Conservation (phyloP, 2,888 invertebrate species). For the Octonoba sinensis region DNA sequence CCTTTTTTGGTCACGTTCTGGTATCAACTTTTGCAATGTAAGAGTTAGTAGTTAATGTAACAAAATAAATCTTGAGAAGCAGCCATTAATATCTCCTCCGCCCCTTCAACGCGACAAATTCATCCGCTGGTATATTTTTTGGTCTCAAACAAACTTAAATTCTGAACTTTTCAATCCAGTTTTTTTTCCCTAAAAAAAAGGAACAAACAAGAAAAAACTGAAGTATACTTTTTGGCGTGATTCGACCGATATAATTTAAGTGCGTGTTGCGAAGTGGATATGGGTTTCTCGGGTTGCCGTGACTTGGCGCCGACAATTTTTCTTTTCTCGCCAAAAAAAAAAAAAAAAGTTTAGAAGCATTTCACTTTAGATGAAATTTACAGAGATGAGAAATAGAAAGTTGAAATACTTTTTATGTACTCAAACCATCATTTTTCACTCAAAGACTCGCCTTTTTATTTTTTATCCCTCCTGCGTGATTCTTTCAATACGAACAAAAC, state of each 20-base stretch:
- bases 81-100: no score
- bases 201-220: no score
- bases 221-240: no score
- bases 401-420: slow-evolving; percentile 59
- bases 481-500: no score
- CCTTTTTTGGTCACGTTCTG: no score
- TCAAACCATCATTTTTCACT: slow-evolving; percentile 59
- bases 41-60: no score
- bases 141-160: slow-evolving; percentile 54
- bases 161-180: slow-evolving; percentile 61
- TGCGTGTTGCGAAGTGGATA: slow-evolving; percentile 41
- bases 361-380: slow-evolving; percentile 48
- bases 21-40: no score
- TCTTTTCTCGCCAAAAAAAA: slow-evolving; percentile 31
- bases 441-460: slow-evolving; percentile 27
- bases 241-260: slow-evolving; percentile 29
- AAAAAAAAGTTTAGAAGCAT: slow-evolving; percentile 27
- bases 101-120: slow-evolving; percentile 48
- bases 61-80: no score
- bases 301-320: slow-evolving; percentile 50
- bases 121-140: background rate
- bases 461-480: no score
- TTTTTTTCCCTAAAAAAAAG: background rate
- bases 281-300: slow-evolving; percentile 18
- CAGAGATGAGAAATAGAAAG: slow-evolving; percentile 58